Evolutionary conservation across 2,888 invertebrate species (phyloP).

Genomic region (Palloptera scutellata): DNA sequence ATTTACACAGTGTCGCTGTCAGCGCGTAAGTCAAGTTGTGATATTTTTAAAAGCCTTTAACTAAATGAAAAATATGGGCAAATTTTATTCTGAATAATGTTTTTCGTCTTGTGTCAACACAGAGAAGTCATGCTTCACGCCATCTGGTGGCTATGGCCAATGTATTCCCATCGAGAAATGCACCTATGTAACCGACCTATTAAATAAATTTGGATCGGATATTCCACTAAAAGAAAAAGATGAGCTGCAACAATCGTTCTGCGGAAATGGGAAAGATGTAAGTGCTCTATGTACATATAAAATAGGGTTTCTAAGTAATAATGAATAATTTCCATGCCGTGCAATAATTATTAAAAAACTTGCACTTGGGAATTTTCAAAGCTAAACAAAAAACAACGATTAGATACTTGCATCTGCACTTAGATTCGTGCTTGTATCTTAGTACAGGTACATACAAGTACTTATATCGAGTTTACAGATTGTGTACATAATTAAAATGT

Average conservation of each 20-base stretch:
- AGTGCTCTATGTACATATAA: not conserved
- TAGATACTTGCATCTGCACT: not conserved
- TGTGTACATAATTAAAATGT: not conserved
- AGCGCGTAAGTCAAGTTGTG: conserved; percentile 3
- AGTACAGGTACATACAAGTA: not conserved
- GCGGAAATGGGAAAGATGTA: not conserved
- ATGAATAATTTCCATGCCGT: too few relatives aligned
- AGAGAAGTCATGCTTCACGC: conserved; percentile 38
- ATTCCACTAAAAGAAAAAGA: not conserved
- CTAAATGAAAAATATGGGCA: not conserved
- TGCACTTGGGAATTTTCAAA: not conserved
- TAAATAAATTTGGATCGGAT: not conserved
- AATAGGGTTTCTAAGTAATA: too few relatives aligned
- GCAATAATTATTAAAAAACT: too few relatives aligned
- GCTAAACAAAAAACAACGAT: not conserved
- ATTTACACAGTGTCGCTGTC: too few relatives aligned
- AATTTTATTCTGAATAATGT: not conserved
- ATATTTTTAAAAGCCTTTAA: too few relatives aligned
- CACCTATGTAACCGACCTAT: not conserved
- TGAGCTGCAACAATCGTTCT: not conserved
- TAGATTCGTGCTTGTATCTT: not conserved
- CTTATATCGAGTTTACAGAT: too few relatives aligned
- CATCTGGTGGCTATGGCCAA: conserved; percentile 29
- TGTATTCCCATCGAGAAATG: conserved; percentile 30
- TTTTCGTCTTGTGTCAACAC: not conserved